Conservation (phyloP, 2,113 vertebrate species). For the Menura novaehollandiae region DNA sequence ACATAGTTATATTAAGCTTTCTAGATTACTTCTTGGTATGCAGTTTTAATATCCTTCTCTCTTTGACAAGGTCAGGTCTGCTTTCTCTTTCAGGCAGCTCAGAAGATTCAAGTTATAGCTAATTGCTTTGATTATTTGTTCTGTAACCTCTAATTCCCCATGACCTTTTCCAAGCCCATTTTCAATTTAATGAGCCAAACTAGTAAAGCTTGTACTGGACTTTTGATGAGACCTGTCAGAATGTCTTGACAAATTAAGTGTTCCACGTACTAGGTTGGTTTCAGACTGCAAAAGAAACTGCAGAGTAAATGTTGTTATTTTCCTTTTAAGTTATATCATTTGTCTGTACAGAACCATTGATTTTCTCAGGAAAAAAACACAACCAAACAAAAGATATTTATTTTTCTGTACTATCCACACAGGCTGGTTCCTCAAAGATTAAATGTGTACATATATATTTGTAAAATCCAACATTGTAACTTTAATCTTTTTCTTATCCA, state of each 20-base stretch:
- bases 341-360: slow-evolving; percentile 6
- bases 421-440: background rate
- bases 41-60: slow-evolving; percentile 26
- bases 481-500: background rate
- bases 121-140: slow-evolving; percentile 70
- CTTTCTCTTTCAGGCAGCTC: slow-evolving; percentile 48
- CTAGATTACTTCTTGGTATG: background rate
- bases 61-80: slow-evolving; percentile 27
- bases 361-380: background rate
- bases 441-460: background rate
- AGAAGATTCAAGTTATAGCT: slow-evolving; percentile 42
- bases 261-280: background rate
- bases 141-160: slow-evolving; percentile 52
- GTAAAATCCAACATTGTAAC: background rate
- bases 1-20: background rate
- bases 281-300: background rate
- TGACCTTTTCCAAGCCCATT: slow-evolving; percentile 55
- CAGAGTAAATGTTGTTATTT: slow-evolving; percentile 5
- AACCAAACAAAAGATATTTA: background rate
- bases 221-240: slow-evolving; percentile 50
- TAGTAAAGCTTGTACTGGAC: slow-evolving; percentile 42
- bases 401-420: background rate
- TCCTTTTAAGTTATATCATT: slow-evolving; percentile 32
- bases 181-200: slow-evolving; percentile 63
- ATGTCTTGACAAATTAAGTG: slow-evolving; percentile 49